Evolutionary conservation across 2,888 invertebrate genomes (phyloP), one percentile per base, ranked within the genome.

Genomic region (Tolmerus cingulatus): DNA sequence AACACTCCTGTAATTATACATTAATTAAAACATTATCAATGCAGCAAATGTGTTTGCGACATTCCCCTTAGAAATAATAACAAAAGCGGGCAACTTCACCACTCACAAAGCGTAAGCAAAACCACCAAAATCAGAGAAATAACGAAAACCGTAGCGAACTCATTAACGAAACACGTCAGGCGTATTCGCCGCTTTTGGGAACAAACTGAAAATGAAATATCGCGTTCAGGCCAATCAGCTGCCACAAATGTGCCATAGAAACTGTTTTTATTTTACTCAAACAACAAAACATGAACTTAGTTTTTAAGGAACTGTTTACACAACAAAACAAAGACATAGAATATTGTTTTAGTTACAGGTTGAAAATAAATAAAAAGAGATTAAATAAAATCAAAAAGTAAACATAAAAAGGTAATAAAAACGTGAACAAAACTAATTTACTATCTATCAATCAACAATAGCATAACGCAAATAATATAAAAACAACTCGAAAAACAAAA

Each of bases 191-290:
- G 34, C 51, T 77, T 86, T 34, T 86, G 34, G 23, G 7, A 30
- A 74, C 78, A 57, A 86, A 51, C 14, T 7, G 19, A 30, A 66
- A 74, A 34, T 66, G 23, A 12, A 30, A 46, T n/a, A 43, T 87
- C 66, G 66, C 66, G 27, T 66, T 66, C 12, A 66, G 66, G 66
- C 66, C 37, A 55, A 74, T 87, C 40, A 87, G 74, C 81, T 81
- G 87, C 86, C 86, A 87, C 87, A 87, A 86, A 87, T 87, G 87
- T 87, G 87, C 87, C 87, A 87, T 87, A 87, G 87, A 86, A 87
- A 84, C 87, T 82, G 87, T 87, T 87, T 87, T 87, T 87, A 87
- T 87, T 87, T 87, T 87, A 87, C 78, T 66, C 79, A 79, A 86
- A 76, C 66, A 87, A 86, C 40, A 74, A 74, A 85, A 85, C 74